These are phyloP conservation scores for Sclerodermus sp. DNA, from an alignment of 2,888 invertebrate genomes.

Conservation along the genomic window DNA sequence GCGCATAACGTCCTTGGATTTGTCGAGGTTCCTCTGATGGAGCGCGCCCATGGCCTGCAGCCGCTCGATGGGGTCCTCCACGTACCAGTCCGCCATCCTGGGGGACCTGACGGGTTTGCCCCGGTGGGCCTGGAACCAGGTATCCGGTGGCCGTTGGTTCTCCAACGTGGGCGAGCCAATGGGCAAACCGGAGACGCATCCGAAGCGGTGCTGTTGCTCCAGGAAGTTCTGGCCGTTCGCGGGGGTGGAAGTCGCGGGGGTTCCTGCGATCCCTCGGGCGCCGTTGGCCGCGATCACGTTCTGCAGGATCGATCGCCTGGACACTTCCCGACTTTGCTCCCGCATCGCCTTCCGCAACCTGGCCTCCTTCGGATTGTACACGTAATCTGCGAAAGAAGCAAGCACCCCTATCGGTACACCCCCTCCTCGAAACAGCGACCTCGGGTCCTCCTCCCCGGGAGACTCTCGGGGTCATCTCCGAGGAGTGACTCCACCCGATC, in stretches of 20 bases:
- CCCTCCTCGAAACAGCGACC: too few relatives aligned
- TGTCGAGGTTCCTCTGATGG: slow-evolving; percentile 26
- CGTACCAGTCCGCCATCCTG: slow-evolving; percentile 27
- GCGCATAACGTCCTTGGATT: slow-evolving; percentile 1
- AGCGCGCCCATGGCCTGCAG: slow-evolving; percentile 28
- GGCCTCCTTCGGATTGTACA: slow-evolving; percentile 68
- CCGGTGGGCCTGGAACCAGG: not conserved
- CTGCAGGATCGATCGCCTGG: slow-evolving; percentile 50
- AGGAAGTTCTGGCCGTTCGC: slow-evolving; percentile 18
- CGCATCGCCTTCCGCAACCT: slow-evolving; percentile 65
- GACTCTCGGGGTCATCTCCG: too few relatives aligned
- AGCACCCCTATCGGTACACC: too few relatives aligned
- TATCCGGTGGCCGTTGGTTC: slow-evolving; percentile 8
- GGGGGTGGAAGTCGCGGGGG: slow-evolving; percentile 9
- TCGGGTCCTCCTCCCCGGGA: too few relatives aligned
- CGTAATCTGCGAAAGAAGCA: slow-evolving; percentile 59
- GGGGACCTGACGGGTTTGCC: slow-evolving; percentile 43
- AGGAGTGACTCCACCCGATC: too few relatives aligned
- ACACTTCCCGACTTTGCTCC: slow-evolving; percentile 55
- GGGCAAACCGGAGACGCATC: slow-evolving; percentile 12
- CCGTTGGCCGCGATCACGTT: slow-evolving; percentile 33
- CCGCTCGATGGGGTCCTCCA: slow-evolving; percentile 24
- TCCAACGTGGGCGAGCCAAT: slow-evolving; percentile 9
- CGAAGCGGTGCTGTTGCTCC: slow-evolving; percentile 30
- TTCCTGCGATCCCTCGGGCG: slow-evolving; percentile 19